These are phyloP conservation scores for Tetranychus cinnabarinus DNA, from an alignment of 1,140 invertebrate species.

Conservation along the genomic window DNA sequence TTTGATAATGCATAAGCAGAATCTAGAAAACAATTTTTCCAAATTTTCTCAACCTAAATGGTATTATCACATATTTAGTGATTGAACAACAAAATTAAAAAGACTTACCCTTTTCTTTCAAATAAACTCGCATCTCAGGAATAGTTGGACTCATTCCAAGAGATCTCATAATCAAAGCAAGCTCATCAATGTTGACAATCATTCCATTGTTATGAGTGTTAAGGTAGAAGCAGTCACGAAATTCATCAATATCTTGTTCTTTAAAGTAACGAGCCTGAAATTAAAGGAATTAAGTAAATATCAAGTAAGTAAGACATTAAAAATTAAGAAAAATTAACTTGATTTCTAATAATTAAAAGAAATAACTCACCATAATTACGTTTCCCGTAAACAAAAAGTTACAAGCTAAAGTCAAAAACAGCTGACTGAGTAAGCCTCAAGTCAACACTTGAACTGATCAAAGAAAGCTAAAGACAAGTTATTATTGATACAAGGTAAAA, in stretches of 20 bases:
- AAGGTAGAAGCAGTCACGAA: conserved; percentile 23
- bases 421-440: too few species aligned
- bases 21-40: not conserved
- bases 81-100: not conserved
- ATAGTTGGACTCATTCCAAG: conserved; percentile 76
- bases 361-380: too few species aligned
- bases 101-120: conserved; percentile 44
- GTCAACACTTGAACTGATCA: too few species aligned
- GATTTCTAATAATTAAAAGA: too few species aligned
- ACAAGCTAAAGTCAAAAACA: too few species aligned
- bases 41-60: too few species aligned
- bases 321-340: too few species aligned
- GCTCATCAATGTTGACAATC: conserved; percentile 61
- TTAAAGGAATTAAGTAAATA: not conserved
- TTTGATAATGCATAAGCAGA: conserved; percentile 1
- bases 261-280: conserved; percentile 14
- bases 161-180: conserved; percentile 79
- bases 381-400: too few species aligned
- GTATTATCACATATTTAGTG: not conserved
- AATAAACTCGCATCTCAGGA: conserved; percentile 57
- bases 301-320: not conserved
- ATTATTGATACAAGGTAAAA: too few species aligned
- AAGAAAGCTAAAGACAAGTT: too few species aligned
- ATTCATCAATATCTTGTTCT: conserved; percentile 16
- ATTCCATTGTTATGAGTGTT: conserved; percentile 57